Evolutionary conservation across 2,888 invertebrate genomes (phyloP).

Genomic region (Hipparchia sbordonii): DNA sequence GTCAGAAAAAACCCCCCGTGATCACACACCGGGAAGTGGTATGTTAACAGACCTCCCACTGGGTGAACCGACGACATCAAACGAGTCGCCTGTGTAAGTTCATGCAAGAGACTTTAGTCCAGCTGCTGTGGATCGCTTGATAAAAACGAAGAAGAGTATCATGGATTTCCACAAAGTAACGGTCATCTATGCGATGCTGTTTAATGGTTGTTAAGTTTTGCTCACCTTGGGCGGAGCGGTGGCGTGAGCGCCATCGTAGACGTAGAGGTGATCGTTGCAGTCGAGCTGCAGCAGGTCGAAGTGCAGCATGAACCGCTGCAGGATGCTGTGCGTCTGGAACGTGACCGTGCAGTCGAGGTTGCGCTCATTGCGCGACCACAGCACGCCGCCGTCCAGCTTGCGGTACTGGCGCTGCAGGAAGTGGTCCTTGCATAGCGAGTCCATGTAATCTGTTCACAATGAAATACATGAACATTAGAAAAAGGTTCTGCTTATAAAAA

Average conservation of each 20-base stretch:
- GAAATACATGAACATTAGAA: neutral
- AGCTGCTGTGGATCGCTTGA: too few relatives aligned
- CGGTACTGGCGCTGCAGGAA: conserved; percentile 94
- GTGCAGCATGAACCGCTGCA: conserved; percentile 96
- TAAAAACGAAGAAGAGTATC: too few relatives aligned
- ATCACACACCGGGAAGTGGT: too few relatives aligned
- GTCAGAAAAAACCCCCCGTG: too few relatives aligned
- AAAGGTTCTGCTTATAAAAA: neutral
- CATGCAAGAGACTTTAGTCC: too few relatives aligned
- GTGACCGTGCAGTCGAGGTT: conserved; percentile 96
- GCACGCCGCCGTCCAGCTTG: conserved; percentile 95
- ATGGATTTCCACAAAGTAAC: too few relatives aligned
- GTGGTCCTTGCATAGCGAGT: conserved; percentile 94
- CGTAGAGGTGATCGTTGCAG: conserved; percentile 96
- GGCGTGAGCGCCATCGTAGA: conserved; percentile 96
- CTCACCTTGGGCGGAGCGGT: conserved; percentile 93
- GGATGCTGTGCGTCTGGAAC: conserved; percentile 96
- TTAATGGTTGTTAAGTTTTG: too few relatives aligned
- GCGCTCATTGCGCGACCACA: conserved; percentile 94
- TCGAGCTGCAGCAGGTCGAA: conserved; percentile 96
- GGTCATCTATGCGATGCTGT: too few relatives aligned
- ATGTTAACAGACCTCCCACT: too few relatives aligned
- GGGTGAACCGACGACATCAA: too few relatives aligned
- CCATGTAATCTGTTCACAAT: conserved; percentile 91
- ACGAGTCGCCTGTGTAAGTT: too few relatives aligned